Evolutionary conservation across 2,113 vertebrate species (phyloP), one percentile per base, ranked within the genome.

Genomic region (Apteryx owenii): DNA sequence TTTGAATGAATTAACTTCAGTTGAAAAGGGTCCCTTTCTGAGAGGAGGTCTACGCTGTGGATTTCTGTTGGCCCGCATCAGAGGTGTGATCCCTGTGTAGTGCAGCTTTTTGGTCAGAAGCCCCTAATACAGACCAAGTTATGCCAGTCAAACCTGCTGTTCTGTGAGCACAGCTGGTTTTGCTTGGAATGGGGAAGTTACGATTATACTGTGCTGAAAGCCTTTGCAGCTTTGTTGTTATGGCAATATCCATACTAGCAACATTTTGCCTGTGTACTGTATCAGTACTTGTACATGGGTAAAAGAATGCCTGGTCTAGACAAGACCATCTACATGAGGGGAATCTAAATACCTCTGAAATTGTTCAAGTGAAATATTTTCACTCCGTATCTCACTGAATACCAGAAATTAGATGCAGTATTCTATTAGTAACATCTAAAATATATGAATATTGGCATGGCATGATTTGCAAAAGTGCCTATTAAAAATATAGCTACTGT

Each of bases 171-270:
- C 20, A 33, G 46, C 26, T 75, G 61, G 9, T 29, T 23, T 71
- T 48, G 46, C 56, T 71, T 21, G 17, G 46, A 60, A 85, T 46
- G 22, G 10, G n/a, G 9, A 11, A 66, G 16, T 69, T 78, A 56
- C 1, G 1, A 17, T 60, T 10, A 3, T 10, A 40, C 7, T 1
- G 0, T 33, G 21, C 60, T 68, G 19, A 50, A 56, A 42, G 46
- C 38, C 51, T 72, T 66, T 65, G 64, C 60, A 46, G 53, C n/a
- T 68, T 56, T 40, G 22, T 19, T 53, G 20, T 77, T 53, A 51
- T 0, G 2, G 20, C 21, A 40, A 73, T 60, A 38, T 8, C 7
- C 4, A 5, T 28, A 20, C 19, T 25, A 91, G 56, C 8, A n/a
- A 65, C 16, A 4, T 81, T 29, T 14, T 10, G 17, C 21, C 56